Base-by-base conservation (phyloP, 2,888 invertebrate genomes). In the Drosophila recens region DNA sequence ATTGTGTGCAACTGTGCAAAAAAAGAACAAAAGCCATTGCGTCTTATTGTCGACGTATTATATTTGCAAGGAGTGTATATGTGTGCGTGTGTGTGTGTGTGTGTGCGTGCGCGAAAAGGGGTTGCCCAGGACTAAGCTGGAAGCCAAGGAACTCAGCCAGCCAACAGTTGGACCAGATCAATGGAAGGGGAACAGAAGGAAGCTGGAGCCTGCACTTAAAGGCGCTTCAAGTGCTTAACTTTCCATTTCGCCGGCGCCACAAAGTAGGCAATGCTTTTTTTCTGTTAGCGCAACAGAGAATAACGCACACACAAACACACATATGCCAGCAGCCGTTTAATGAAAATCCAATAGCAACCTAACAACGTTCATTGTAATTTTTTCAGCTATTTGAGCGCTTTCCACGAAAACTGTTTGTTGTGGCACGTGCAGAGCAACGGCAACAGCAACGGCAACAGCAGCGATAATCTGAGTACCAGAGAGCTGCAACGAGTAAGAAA, bases 1-100 rank as follows among this genome's bases (percentile, higher is more conserved):
- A 90, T 89, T 90, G 89, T 84, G 90, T 90, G 87, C 84, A 90
- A 88, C 80, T 87, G 79, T 78, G 87, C 84, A 79, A 78, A 87
- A 79, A 75, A 70, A 56, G 72, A 85, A 88, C 75, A 82, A 79
- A 77, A 85, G 79, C 71, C 69, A 79, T 63, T 75, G 82, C 82
- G 75, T 82, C 79, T 79, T 79, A 79, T 74, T 78, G 78, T 78
- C 66, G 78, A 43, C 57, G 40, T 27, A 42, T 64, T 46, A 34
- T 34, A 42, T 64, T 46, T 36, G 70, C 56, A 40, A 63, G 69
- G 51, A 23, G 64, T 46, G 76, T 27, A 74, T 72, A 71, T 66
- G 51, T 68, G 52, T 27, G 76, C 70, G 74, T 66, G 51, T 68
- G 52, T 20, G 20, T 20, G 20, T 20, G 20, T 20, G 64, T 46